Evolutionary conservation across 2,888 invertebrate species (phyloP), one percentile per base, ranked within the genome.

Genomic region (Tridacna crocea): DNA sequence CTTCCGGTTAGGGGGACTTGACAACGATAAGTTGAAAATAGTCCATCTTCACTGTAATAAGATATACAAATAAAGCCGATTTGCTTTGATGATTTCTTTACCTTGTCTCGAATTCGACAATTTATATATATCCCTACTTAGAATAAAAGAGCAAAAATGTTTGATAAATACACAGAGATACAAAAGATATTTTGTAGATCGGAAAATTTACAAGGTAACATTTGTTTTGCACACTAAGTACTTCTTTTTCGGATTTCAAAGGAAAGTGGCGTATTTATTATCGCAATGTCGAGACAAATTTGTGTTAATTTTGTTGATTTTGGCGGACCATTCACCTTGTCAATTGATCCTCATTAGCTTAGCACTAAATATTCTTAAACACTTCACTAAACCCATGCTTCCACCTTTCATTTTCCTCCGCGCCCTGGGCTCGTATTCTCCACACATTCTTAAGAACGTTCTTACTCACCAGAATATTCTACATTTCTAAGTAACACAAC

Each of bases 51-150:
- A 70, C 51, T 51, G 51, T 70, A 70, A 70, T 70, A 70, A 70
- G 22, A 48, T 24, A 47, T 48, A 51, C 70, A 70, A 70, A 70
- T 51, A 47, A 47, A 24, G 70, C 48, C 36, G 70, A 70, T 70
- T 70, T 70, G 48, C 70, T 70, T 70, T 70, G 70, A 70, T 70
- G 51, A 48, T 70, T 70, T 70, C 70, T 70, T 70, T 70, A 70
- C 70, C 47, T 70, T n/a, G 51, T 70, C 70, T 70, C 47, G 6
- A 48, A 70, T 13, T 70, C 26, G 70, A 70, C 70, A 51, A 70
- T 70, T 70, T 70, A 70, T 70, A 70, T 70, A 51, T 70, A 70
- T 70, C 24, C 51, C 51, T 24, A 70, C 70, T 70, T 70, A 48
- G 51, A 70, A 70, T 70, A 70, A 51, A 70, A 51, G 47, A 19